phyloP scores from a whole-genome alignment of 2,888 invertebrate species.

The Tenodera sinensis region DNA sequence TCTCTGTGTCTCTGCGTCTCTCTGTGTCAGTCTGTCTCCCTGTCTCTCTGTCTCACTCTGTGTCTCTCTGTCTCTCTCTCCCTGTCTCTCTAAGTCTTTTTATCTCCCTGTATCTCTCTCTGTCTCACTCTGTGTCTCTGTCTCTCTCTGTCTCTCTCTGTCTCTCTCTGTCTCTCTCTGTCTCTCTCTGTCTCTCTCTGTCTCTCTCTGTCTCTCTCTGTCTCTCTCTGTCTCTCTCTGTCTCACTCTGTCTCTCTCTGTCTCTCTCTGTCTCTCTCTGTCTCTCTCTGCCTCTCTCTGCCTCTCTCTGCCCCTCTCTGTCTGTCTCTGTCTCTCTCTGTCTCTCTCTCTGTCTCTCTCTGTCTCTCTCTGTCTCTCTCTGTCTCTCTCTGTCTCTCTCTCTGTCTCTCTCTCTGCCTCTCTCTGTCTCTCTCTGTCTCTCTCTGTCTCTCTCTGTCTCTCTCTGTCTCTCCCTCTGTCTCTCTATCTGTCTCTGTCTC shows the following conservation, averaged over 20 bases:
- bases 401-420: neutral
- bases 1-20: too few species aligned
- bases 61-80: neutral
- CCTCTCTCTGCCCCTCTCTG: too few species aligned
- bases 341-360: neutral
- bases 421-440: neutral
- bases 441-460: neutral
- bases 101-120: too few species aligned
- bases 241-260: neutral
- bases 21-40: too few species aligned
- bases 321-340: neutral
- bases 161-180: neutral
- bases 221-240: neutral
- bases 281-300: neutral
- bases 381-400: neutral
- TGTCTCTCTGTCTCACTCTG: neutral
- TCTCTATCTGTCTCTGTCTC: too few species aligned
- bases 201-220: neutral
- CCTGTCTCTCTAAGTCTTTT: neutral
- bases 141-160: neutral
- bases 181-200: neutral
- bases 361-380: neutral
- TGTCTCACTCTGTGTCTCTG: neutral
- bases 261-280: neutral
- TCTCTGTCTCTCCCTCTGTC: too few species aligned